Percentiles rank a stretch among this genome's conserved stretches.
Evolutionary conservation across 2,888 invertebrate species (phyloP).

Genomic region (Drosophila basisetae): DNA sequence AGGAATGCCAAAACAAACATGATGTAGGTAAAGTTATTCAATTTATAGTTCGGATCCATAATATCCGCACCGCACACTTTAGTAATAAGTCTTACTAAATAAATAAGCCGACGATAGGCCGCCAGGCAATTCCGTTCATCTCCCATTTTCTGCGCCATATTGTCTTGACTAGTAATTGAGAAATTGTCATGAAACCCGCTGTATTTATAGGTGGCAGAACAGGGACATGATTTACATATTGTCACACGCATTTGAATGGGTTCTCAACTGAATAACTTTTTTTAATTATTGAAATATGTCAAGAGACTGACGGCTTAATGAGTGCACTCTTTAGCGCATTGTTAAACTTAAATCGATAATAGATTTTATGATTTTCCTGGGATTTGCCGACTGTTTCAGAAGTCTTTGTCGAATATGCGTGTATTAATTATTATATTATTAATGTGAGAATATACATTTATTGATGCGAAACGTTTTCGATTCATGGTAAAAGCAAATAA

Average conservation of each 20-base stretch:
- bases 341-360: not conserved
- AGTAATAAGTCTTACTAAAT: not conserved
- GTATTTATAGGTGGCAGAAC: conserved; percentile 19
- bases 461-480: not conserved
- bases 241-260: not conserved
- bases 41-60: conserved; percentile 19
- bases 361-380: not conserved
- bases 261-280: not conserved
- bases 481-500: not conserved
- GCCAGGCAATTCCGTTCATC: not conserved
- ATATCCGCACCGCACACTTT: conserved; percentile 40
- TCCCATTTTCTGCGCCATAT: not conserved
- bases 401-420: not conserved
- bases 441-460: not conserved
- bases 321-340: not conserved
- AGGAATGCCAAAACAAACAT: conserved; percentile 5
- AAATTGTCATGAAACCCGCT: not conserved
- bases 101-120: conserved; percentile 18
- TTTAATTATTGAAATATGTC: conserved; percentile 1
- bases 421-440: not conserved
- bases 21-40: conserved; percentile 22
- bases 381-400: conserved; percentile 12
- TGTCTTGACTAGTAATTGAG: too few relatives aligned
- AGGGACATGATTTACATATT: not conserved
- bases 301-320: conserved; percentile 7